Evolutionary conservation across 2,113 vertebrate genomes (phyloP), one percentile per base, ranked within the genome.

Genomic region (Grammomys dolichurus): DNA sequence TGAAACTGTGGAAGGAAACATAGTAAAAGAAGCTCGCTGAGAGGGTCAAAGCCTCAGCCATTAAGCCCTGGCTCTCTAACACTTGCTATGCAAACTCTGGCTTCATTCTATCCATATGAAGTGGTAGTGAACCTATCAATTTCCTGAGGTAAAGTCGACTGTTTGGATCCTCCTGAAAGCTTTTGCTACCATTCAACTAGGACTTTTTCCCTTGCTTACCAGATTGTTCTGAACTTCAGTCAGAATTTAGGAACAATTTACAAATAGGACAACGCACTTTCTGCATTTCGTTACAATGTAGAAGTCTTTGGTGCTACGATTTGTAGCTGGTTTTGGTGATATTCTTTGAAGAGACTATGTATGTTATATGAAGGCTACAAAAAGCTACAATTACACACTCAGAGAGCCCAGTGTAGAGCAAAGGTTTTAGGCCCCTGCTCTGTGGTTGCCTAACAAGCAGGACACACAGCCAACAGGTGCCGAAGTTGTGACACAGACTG

Each of bases 1-100:
- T 70, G 67, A 90, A 93, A 92, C 51, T 46, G 7, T 78, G 24
- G 63, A 91, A 78, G 40, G 31, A 95, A 93, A 86, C 24, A 7
- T 36, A 56, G 67, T 65, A 75, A 85, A 92, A 33, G 51, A 89
- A 90, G 81, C 51, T 58, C 67, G 60, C 1, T 22, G 77, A 70
- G 56, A 93, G 77, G 60, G 51, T 56, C 73, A 69, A 91, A 93
- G 56, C 28, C 51, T 33, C 26, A 13, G 36, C 7, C 56, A 20
- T 40, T 31, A 90, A 77, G 60, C 46, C n/a, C 12, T 33, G 75
- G 22, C 78, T 94, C 58, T 86, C 65, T 76, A 17, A 65, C 56
- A 65, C 36, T 70, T 89, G 24, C 58, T 56, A 2, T 19, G 19
- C 26, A 40, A 28, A 63, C 36, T 60, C 60, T 58, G 10, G 92